Base-by-base conservation (phyloP, 2,797 vertebrate species). In the Peromyscus attwateri region DNA sequence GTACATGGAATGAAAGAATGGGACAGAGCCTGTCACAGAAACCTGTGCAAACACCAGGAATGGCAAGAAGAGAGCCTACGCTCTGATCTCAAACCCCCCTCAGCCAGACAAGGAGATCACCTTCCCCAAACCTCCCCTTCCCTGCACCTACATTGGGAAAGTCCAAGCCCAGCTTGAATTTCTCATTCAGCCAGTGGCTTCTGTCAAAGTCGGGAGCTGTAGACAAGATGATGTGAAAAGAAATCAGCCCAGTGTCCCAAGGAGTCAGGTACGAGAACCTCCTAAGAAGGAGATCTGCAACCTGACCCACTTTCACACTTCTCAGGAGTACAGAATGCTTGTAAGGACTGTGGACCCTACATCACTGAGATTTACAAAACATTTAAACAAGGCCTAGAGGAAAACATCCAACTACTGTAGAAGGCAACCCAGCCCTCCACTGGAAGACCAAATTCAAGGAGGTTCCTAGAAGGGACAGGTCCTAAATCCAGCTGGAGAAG, bases 131-230 rank as follows among this genome's bases (percentile, higher is more conserved):
- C 19, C 0, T 52, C 3, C 9, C 60, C 34, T 3, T 1, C 87
- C 64, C 23, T 21, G 40, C 4, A 98, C 99, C 95, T 98, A 99
- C 99, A 31, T 99, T 99, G 73, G 99, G 98, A 95, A 99, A 99
- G 92, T 99, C 98, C 52, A 99, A 98, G 57, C 98, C 99, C 96
- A 99, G 99, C 68, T 98, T 99, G 4, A 96, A 49, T 89, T 99
- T 99, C 77, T 98, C 99, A 84, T 1, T 66, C 60, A 84, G 60
- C 82, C 82, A 84, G 40, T 84, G 82, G 60, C 62, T 84, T 84
- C 62, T 3, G 40, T 84, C 82, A 84, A 12, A 84, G 60, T 66
- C 25, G 0, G 82, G 82, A 46, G 57, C 82, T 84, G 82, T 43
- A 93, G 37, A 71, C 64, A 87, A 95, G 34, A 95, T 0, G 25